Base-by-base conservation (phyloP, 2,888 invertebrate genomes). In the Stenodera caucasica region DNA sequence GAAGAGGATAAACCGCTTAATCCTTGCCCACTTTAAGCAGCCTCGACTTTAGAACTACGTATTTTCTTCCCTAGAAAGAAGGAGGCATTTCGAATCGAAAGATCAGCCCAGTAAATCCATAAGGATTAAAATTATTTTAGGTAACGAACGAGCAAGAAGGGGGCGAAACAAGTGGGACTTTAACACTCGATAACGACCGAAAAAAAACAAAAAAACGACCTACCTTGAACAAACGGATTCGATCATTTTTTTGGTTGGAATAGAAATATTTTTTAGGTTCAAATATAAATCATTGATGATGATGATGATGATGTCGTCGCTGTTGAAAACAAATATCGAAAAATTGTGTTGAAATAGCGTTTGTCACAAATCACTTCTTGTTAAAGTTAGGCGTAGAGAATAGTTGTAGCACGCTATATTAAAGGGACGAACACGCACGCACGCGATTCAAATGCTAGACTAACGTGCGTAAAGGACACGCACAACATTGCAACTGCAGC, bases 401-500 rank as follows among this genome's bases (percentile, higher is more conserved):
- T 45, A 18, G 18, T 40, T 40, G 45, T 45, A 23, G 21, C 45
- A 45, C 45, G 45, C 45, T 45, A 45, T 45, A 45, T 45, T 45
- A 23, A 26, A 55, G 32, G 30, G 30, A 67, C 60, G 66, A 64
- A 64, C 66, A 64, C 65, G 71, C 71, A 73, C 74, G 76, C 69
- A 69, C 73, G 72, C 71, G 57, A 53, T 55, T 29, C 14, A 21
- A 35, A 72, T 78, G 75, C 75, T 74, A 37, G 14, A 58, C 62
- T 49, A 60, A 76, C 68, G 70, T 73, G 76, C 74, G 74, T 74
- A 69, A 59, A 66, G 66, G 61, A 64, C 75, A 75, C 76, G 75
- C 75, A 76, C 73, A 61, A 61, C 68, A 71, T 72, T 78, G 77
- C 77, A 76, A 79, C 79, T 79, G 78, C 76, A 75, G 73, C 72